Conservation (phyloP, 1,140 invertebrate genomes). For the Hylyphantes graminicola region DNA sequence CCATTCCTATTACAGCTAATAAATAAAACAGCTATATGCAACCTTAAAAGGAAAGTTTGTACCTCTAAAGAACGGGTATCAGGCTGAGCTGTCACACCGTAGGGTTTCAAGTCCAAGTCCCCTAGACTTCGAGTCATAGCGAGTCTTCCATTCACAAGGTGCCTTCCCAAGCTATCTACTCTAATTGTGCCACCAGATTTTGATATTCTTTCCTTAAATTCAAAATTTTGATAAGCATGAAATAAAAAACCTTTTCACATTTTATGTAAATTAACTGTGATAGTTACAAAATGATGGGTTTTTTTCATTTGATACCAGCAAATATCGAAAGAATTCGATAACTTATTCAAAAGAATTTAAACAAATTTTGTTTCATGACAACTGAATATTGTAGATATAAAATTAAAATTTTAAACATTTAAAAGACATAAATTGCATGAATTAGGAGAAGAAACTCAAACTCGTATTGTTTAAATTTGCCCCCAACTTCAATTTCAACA, state of each 20-base stretch:
- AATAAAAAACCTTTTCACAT: too few species aligned
- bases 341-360: too few species aligned
- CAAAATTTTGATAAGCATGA: constrained; percentile 28
- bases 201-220: constrained; percentile 64
- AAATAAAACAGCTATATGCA: too few species aligned
- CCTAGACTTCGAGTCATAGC: constrained; percentile 74
- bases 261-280: not conserved
- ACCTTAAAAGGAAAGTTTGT: constrained; percentile 19
- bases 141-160: constrained; percentile 70
- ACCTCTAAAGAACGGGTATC: constrained; percentile 69
- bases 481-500: too few species aligned
- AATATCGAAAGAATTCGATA: too few species aligned
- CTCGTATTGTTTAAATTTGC: too few species aligned
- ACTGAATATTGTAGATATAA: too few species aligned
- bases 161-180: constrained; percentile 68
- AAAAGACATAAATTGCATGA: too few species aligned
- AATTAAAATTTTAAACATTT: too few species aligned
- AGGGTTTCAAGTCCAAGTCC: constrained; percentile 72
- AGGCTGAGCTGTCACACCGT: constrained; percentile 71
- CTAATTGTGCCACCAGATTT: constrained; percentile 67
- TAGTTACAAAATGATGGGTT: not conserved
- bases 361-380: too few species aligned
- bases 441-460: too few species aligned
- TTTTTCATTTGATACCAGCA: not conserved
- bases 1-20: too few species aligned